These are phyloP conservation scores for Thunnus maccoyii DNA, from an alignment of 2,113 vertebrate species.

Conservation along the genomic window DNA sequence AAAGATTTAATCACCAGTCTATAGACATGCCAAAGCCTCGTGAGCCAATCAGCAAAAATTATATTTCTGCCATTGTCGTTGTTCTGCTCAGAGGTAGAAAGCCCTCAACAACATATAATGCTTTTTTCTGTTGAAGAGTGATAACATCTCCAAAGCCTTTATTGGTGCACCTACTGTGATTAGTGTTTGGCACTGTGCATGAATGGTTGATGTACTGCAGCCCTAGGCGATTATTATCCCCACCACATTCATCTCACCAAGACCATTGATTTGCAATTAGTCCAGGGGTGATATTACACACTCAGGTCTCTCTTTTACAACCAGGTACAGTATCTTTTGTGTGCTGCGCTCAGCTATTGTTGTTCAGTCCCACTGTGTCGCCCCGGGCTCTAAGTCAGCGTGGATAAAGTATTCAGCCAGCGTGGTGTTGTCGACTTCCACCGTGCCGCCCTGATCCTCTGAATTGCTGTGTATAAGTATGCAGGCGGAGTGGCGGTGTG, in stretches of 20 bases:
- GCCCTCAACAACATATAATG: slow-evolving; percentile 20
- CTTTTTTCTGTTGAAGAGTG: slow-evolving; percentile 32
- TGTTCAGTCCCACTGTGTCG: slow-evolving; percentile 61
- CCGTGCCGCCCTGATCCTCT: slow-evolving; percentile 33
- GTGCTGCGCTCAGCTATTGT: slow-evolving; percentile 50
- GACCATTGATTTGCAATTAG: slow-evolving; percentile 81
- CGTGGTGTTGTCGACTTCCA: slow-evolving; percentile 56
- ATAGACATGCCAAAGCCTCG: slow-evolving; percentile 47
- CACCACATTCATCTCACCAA: slow-evolving; percentile 65
- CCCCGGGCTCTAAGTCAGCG: slow-evolving; percentile 59
- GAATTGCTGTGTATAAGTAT: slow-evolving; percentile 69
- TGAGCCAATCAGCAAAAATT: slow-evolving; percentile 38
- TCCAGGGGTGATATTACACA: slow-evolving; percentile 63
- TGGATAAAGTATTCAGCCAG: slow-evolving; percentile 67
- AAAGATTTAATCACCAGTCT: slow-evolving; percentile 69
- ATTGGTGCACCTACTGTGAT: slow-evolving; percentile 54
- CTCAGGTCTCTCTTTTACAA: slow-evolving; percentile 52
- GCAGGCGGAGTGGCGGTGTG: slow-evolving; percentile 54
- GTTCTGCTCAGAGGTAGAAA: slow-evolving; percentile 24
- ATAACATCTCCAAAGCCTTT: slow-evolving; percentile 64
- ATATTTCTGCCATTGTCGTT: slow-evolving; percentile 47
- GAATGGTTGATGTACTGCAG: slow-evolving; percentile 62
- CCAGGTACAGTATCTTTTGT: slow-evolving; percentile 56
- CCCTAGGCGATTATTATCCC: slow-evolving; percentile 63
- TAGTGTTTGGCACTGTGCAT: slow-evolving; percentile 55